Evolutionary conservation across 2,113 vertebrate species (phyloP).

Genomic region (Cyprinus carpio): DNA sequence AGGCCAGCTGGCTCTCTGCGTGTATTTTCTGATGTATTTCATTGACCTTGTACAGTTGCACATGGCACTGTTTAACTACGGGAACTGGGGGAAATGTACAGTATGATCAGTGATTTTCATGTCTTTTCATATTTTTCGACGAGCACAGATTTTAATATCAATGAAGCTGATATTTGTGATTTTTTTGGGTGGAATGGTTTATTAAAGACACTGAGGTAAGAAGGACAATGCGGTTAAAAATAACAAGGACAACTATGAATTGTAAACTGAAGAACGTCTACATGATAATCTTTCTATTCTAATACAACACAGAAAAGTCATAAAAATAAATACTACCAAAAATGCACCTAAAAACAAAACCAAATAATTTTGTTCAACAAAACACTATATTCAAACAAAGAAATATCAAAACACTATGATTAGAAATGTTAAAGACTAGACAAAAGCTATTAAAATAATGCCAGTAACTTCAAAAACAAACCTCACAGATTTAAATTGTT

Average conservation of each 20-base stretch:
- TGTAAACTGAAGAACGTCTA: not conserved
- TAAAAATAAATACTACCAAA: conserved; percentile 52
- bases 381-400: conserved; percentile 6
- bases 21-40: conserved; percentile 39
- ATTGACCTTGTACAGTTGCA: conserved; percentile 11
- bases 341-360: not conserved
- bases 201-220: conserved; percentile 63
- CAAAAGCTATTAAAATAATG: not conserved
- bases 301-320: conserved; percentile 39
- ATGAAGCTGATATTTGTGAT: not conserved
- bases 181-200: conserved; percentile 70
- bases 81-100: not conserved
- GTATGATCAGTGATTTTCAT: not conserved
- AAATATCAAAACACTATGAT: not conserved
- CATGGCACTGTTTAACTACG: not conserved
- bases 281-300: conserved; percentile 43
- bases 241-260: conserved; percentile 46
- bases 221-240: conserved; percentile 60
- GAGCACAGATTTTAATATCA: not conserved
- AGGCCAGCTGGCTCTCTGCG: conserved; percentile 67
- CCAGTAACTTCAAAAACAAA: not conserved
- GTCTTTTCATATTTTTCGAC: not conserved
- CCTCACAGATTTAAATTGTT: not conserved
- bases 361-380: not conserved
- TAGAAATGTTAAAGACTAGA: conserved; percentile 5